Conservation (phyloP, 2,113 vertebrate genomes). For the Egretta garzetta region DNA sequence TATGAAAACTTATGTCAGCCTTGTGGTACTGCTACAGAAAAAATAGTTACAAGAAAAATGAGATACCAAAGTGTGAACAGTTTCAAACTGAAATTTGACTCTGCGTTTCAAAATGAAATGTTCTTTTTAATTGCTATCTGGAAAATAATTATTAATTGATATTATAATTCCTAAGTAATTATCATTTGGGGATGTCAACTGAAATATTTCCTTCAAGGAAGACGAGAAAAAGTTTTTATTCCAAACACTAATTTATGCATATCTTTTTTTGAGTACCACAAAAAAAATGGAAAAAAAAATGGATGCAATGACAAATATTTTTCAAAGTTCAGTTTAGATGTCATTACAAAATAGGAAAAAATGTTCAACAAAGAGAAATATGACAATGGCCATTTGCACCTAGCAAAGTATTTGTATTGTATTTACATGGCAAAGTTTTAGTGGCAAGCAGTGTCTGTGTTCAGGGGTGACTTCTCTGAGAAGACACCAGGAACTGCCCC, state of each 20-base stretch:
- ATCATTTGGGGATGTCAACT: background rate
- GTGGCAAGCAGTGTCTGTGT: fast-evolving
- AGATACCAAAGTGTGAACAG: background rate
- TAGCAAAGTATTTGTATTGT: background rate
- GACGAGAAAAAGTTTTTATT: background rate
- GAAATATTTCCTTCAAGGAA: background rate
- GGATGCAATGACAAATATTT: background rate
- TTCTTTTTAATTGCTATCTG: background rate
- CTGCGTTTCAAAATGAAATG: background rate
- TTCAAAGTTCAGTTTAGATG: background rate
- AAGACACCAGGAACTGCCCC: background rate
- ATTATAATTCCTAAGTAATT: background rate
- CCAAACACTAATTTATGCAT: background rate
- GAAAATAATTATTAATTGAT: background rate
- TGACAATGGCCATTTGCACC: background rate
- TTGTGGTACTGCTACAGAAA: background rate
- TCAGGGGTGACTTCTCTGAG: background rate
- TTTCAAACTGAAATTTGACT: background rate
- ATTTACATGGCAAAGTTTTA: background rate
- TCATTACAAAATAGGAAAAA: background rate
- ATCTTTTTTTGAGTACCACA: background rate
- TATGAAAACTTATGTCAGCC: fast-evolving
- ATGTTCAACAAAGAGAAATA: background rate
- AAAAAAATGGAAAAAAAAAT: background rate
- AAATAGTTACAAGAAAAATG: background rate